Evolutionary conservation across 2,113 vertebrate species (phyloP).

Genomic region (Dunckerocampus dactyliophorus): DNA sequence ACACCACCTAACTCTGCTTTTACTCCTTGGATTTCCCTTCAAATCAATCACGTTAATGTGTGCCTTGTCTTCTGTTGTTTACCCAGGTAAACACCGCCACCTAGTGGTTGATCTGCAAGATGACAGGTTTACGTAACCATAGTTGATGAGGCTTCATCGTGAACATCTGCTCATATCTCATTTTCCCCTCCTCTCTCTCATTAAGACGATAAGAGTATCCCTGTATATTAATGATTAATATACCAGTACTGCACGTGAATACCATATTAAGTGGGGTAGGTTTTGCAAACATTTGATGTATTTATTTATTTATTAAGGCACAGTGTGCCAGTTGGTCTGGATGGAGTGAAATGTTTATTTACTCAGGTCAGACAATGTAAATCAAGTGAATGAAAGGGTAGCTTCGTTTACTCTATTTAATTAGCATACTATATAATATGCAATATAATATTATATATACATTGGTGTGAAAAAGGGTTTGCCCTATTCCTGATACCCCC

Average conservation of each 20-base stretch:
- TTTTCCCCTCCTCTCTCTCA: slow-evolving; percentile 34
- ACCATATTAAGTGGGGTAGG: slow-evolving; percentile 19
- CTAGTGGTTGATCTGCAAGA: slow-evolving; percentile 7
- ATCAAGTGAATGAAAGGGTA: too few species aligned
- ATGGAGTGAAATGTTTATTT: too few species aligned
- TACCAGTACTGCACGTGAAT: slow-evolving; percentile 8
- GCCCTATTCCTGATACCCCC: too few species aligned
- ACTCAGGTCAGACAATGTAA: too few species aligned
- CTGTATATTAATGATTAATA: slow-evolving; percentile 57
- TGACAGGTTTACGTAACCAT: slow-evolving; percentile 38
- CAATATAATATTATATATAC: too few species aligned
- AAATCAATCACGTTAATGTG: not conserved
- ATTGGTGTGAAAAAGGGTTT: too few species aligned
- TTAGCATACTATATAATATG: too few species aligned
- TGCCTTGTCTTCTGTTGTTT: not conserved
- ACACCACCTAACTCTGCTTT: not conserved
- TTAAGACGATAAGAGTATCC: slow-evolving; percentile 51
- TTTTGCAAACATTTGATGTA: not conserved
- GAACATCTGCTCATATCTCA: slow-evolving; percentile 61
- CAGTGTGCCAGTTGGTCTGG: too few species aligned
- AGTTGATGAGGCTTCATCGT: slow-evolving; percentile 56
- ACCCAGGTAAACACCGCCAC: slow-evolving; percentile 59
- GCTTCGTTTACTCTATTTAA: too few species aligned
- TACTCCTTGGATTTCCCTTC: slow-evolving; percentile 14
- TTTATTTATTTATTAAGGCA: too few species aligned